Evolutionary conservation across 35 echinoderm and acorn worm species (phyloP).

Genomic region (Eucidaris tribuloides): DNA sequence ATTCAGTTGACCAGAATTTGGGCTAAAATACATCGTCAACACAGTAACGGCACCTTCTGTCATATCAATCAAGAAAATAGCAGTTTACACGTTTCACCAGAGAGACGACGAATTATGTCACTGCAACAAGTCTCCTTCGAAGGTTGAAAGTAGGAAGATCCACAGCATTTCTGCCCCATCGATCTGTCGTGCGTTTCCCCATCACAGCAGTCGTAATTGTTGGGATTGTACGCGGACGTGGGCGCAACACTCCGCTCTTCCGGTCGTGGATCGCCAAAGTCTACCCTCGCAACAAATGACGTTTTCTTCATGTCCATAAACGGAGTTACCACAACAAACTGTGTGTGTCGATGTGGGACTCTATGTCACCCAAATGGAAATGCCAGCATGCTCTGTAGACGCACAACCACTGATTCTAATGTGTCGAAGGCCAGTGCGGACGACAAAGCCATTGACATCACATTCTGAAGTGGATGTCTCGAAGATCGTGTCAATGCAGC

Average conservation of each 20-base stretch:
- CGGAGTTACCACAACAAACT: conserved; percentile 15
- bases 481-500: background rate
- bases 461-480: background rate
- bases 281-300: background rate
- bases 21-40: too few relatives aligned
- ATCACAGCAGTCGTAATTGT: background rate
- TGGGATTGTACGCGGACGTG: background rate
- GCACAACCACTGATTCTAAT: too few relatives aligned
- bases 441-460: too few relatives aligned
- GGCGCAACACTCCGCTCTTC: background rate
- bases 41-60: background rate
- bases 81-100: background rate
- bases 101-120: background rate
- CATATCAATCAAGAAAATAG: background rate
- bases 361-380: background rate
- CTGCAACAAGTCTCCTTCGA: background rate
- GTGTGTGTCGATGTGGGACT: background rate
- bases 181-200: background rate
- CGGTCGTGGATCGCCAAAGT: background rate
- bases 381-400: too few relatives aligned
- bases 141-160: background rate
- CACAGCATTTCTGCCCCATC: background rate
- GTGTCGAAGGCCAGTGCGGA: too few relatives aligned
- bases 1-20: too few relatives aligned
- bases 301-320: background rate